A percentile compares a stretch with the other conserved stretches of the same genome.
Conservation (phyloP, 2,888 invertebrate species). For the Bhutanitis thaidina region DNA sequence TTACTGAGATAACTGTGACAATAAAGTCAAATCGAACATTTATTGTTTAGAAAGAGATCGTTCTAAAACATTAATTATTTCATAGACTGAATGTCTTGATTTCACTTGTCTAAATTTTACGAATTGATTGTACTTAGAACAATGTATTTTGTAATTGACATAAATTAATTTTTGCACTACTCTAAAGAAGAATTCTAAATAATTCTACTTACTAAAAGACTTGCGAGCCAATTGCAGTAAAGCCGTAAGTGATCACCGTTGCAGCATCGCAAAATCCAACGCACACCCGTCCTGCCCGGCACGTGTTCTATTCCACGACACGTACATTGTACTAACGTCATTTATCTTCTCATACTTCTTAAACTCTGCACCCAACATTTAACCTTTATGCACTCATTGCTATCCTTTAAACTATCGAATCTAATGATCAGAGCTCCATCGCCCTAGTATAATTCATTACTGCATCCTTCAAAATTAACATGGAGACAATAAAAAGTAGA, state of each 20-base stretch:
- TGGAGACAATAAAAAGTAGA: constrained; percentile 14
- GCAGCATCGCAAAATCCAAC: constrained; percentile 48
- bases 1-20: too few species aligned
- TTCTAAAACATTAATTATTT: too few species aligned
- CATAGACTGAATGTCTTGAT: too few species aligned
- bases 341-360: constrained; percentile 40
- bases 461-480: constrained; percentile 2
- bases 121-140: too few species aligned
- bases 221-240: constrained; percentile 33
- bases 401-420: constrained; percentile 8
- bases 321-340: constrained; percentile 27
- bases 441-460: neutral
- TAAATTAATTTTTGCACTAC: too few species aligned
- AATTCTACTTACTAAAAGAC: neutral
- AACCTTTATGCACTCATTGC: constrained; percentile 12
- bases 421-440: neutral
- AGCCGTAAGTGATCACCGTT: constrained; percentile 21
- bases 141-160: too few species aligned
- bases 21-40: too few species aligned
- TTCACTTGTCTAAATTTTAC: too few species aligned
- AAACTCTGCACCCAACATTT: constrained; percentile 48
- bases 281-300: constrained; percentile 73
- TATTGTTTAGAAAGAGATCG: too few species aligned
- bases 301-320: constrained; percentile 79
- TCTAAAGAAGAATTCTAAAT: neutral